Evolutionary conservation across 2,888 invertebrate species (phyloP).

Genomic region (Stenodema calcarata): DNA sequence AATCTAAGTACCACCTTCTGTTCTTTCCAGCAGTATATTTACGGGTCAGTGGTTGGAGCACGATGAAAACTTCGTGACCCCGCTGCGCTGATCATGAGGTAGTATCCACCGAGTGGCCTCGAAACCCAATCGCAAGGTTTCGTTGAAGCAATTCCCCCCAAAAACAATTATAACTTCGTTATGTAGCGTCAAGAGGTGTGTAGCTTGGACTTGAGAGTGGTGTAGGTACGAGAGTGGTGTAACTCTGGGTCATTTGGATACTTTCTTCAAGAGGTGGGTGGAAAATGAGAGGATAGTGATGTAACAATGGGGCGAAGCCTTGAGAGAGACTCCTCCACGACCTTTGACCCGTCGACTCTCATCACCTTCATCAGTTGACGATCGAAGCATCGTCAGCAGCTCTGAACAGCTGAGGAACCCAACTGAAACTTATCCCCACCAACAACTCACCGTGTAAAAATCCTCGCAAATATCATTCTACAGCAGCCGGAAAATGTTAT

Average conservation of each 20-base stretch:
- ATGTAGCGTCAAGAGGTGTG: background rate
- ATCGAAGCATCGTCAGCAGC: background rate
- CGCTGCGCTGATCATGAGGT: background rate
- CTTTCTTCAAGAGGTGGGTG: constrained; percentile 4
- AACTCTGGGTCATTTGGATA: constrained; percentile 13
- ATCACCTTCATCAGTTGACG: background rate
- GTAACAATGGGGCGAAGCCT: constrained; percentile 5
- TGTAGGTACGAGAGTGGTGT: constrained; percentile 1
- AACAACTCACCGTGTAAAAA: no score
- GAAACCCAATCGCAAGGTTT: background rate
- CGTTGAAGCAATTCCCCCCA: background rate
- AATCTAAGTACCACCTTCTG: no score
- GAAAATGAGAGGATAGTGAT: background rate
- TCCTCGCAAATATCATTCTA: no score
- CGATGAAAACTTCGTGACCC: background rate
- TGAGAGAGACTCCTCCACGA: background rate
- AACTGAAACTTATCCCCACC: no score
- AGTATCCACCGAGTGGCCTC: background rate
- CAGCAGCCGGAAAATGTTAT: no score
- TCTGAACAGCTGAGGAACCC: no score
- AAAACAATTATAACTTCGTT: background rate
- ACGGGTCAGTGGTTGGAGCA: background rate
- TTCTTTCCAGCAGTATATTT: background rate
- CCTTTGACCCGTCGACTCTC: background rate
- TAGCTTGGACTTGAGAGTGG: background rate